These are phyloP conservation scores for Pipistrellus pygmaeus DNA, from an alignment of 2,797 vertebrate species.

Conservation along the genomic window DNA sequence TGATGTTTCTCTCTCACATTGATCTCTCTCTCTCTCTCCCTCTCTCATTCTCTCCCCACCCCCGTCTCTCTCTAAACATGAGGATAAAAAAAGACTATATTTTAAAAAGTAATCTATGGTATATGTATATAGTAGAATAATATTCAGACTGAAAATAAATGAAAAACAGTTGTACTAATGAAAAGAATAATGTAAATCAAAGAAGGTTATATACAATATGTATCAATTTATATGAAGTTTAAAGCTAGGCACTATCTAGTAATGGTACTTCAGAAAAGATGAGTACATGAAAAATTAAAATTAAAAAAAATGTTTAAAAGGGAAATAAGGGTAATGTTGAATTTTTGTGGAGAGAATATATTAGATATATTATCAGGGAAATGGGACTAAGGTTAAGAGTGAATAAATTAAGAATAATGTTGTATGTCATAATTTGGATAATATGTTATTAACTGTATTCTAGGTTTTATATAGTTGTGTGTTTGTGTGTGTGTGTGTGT, in stretches of 20 bases:
- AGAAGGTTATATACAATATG: background rate
- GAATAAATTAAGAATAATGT: background rate
- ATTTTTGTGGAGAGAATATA: accelerated
- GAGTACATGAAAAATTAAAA: background rate
- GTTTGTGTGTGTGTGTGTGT: accelerated
- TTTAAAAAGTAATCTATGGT: background rate
- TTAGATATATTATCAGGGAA: background rate
- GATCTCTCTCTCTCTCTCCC: too few species aligned
- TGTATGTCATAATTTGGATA: background rate
- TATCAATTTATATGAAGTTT: background rate
- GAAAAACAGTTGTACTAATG: background rate
- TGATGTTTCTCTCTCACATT: too few species aligned
- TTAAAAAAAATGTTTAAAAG: background rate
- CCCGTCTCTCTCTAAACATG: background rate
- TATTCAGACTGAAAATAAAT: background rate
- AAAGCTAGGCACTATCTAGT: background rate
- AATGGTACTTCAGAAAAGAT: background rate
- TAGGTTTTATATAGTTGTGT: background rate
- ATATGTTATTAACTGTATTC: background rate
- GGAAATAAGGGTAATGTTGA: background rate
- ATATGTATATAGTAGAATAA: background rate
- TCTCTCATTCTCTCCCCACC: too few species aligned
- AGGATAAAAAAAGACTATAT: background rate
- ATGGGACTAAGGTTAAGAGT: background rate
- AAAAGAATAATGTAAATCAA: background rate